Conservation (phyloP, 2,888 invertebrate species). For the Melanostoma scalare region DNA sequence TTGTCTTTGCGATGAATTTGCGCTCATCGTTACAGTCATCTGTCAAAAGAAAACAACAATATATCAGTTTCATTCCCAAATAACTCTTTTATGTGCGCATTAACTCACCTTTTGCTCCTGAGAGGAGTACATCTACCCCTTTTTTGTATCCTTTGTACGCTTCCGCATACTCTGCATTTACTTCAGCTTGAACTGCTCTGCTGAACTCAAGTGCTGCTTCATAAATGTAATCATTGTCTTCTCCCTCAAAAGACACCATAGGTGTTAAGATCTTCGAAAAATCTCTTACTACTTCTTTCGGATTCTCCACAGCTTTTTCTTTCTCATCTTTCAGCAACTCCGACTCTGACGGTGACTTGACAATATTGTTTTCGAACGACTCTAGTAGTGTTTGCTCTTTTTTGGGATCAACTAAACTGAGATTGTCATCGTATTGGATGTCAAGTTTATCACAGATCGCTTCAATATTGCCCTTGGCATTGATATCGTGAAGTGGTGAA, state of each 20-base stretch:
- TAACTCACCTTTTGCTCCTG: slow-evolving; percentile 77
- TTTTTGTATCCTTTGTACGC: slow-evolving; percentile 80
- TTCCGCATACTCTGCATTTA: slow-evolving; percentile 79
- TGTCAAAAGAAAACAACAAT: slow-evolving; percentile 15
- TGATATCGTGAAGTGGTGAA: slow-evolving; percentile 52
- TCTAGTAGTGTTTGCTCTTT: slow-evolving; percentile 72
- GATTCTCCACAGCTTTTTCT: slow-evolving; percentile 3
- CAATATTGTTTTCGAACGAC: slow-evolving; percentile 19
- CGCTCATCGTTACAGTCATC: slow-evolving; percentile 80
- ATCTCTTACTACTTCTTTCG: slow-evolving; percentile 61
- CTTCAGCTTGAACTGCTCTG: slow-evolving; percentile 81
- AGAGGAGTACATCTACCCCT: slow-evolving; percentile 80
- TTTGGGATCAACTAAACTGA: slow-evolving; percentile 75
- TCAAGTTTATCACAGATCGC: slow-evolving; percentile 79
- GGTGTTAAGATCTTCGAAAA: slow-evolving; percentile 78
- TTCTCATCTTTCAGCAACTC: slow-evolving; percentile 3
- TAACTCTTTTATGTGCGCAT: too few species aligned
- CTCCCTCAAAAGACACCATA: slow-evolving; percentile 80
- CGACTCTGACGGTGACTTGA: slow-evolving; percentile 34
- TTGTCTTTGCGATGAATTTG: slow-evolving; percentile 81
- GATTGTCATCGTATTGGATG: slow-evolving; percentile 75
- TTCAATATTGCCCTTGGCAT: slow-evolving; percentile 75
- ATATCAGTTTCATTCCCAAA: not conserved
- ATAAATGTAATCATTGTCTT: slow-evolving; percentile 81
- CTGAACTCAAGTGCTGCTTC: slow-evolving; percentile 82